phyloP scores from a whole-genome alignment of 2,888 invertebrate genomes.

The Temnothorax ravouxi region DNA sequence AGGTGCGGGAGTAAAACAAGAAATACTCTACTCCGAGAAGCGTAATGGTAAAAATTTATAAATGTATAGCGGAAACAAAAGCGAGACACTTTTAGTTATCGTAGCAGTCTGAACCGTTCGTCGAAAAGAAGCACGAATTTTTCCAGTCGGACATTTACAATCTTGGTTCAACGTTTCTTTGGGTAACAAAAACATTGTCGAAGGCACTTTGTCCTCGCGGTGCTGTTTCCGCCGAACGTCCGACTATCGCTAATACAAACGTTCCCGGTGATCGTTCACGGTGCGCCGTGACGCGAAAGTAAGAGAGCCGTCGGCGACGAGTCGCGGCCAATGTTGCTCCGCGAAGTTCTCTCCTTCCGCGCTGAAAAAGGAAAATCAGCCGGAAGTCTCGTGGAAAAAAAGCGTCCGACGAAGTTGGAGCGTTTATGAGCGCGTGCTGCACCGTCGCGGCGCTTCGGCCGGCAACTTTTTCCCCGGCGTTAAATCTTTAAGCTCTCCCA shows the following conservation, averaged over 20 bases:
- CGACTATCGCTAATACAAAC: slow-evolving; percentile 35
- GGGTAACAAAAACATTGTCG: neutral
- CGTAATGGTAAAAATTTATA: neutral
- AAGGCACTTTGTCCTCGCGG: neutral
- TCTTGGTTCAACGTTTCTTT: neutral
- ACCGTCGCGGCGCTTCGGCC: slow-evolving; percentile 32
- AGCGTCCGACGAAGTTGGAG: slow-evolving; percentile 21
- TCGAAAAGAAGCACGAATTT: neutral
- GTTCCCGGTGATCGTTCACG: slow-evolving; percentile 37
- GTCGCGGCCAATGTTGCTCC: neutral
- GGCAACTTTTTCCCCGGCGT: slow-evolving; percentile 42
- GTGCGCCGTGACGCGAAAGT: slow-evolving; percentile 28
- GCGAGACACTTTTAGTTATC: neutral
- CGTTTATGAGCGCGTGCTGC: slow-evolving; percentile 55
- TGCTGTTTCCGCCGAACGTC: slow-evolving; percentile 3
- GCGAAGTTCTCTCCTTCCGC: slow-evolving; percentile 7
- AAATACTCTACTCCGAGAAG: too few relatives aligned
- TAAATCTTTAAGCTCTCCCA: slow-evolving; percentile 54
- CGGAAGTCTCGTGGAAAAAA: slow-evolving; percentile 37
- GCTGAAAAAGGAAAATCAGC: slow-evolving; percentile 43
- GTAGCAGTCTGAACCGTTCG: neutral
- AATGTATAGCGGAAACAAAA: neutral
- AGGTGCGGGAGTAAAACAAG: too few relatives aligned
- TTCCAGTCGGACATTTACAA: neutral
- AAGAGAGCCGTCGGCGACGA: slow-evolving; percentile 39